Evolutionary conservation across 2,888 invertebrate species (phyloP).

Genomic region (Morpho helenor): DNA sequence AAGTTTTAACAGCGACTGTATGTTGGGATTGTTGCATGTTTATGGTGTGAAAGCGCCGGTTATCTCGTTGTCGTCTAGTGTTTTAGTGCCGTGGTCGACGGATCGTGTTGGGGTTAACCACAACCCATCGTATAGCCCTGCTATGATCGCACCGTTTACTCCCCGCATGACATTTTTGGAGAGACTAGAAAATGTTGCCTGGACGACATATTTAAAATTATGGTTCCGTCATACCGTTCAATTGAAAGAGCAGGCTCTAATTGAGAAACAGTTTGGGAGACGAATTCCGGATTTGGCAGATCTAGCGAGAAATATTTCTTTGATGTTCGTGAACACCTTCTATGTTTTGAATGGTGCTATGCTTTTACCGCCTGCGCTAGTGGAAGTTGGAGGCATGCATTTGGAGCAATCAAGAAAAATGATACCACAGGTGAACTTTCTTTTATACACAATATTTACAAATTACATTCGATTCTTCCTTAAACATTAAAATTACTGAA

Average conservation of each 20-base stretch:
- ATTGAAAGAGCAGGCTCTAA: constrained; percentile 35
- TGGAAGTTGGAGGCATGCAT: constrained; percentile 82
- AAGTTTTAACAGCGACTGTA: constrained; percentile 82
- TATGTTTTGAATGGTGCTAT: constrained; percentile 74
- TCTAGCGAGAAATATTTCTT: constrained; percentile 59
- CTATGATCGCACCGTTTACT: constrained; percentile 67
- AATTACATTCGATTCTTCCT: no score
- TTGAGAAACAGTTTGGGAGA: constrained; percentile 47
- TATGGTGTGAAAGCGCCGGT: constrained; percentile 75
- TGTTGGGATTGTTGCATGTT: constrained; percentile 79
- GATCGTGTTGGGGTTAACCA: constrained; percentile 65
- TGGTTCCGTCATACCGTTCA: constrained; percentile 47
- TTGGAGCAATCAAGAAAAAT: constrained; percentile 44
- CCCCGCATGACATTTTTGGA: constrained; percentile 72
- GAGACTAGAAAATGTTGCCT: constrained; percentile 59
- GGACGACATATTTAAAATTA: constrained; percentile 46
- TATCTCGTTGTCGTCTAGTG: constrained; percentile 76
- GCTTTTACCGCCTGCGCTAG: constrained; percentile 75
- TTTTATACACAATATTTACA: no score
- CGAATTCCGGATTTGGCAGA: constrained; percentile 59
- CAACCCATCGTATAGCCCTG: constrained; percentile 76
- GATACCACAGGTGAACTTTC: constrained; percentile 19
- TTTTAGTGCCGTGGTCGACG: constrained; percentile 77
- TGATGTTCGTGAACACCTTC: constrained; percentile 76
- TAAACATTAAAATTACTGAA: no score